Evolutionary conservation across 2,888 invertebrate genomes (phyloP).

Genomic region (Yponomeuta sedellus): DNA sequence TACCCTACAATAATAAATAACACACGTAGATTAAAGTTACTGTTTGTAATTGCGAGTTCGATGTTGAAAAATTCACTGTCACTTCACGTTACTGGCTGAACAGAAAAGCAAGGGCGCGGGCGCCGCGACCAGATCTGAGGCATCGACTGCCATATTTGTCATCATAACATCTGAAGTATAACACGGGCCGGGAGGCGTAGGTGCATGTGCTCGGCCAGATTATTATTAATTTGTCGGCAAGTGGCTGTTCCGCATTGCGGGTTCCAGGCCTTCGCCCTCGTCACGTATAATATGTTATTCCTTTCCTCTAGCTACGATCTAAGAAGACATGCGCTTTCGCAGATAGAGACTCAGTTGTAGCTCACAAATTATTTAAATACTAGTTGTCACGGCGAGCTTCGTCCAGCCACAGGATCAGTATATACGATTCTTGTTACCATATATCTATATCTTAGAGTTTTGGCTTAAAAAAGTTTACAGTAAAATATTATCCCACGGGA

Average conservation of each 20-base stretch:
- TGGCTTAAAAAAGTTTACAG: no score
- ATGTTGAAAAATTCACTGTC: background rate
- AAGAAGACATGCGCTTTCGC: no score
- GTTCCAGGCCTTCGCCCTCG: conserved; percentile 7
- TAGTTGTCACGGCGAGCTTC: no score
- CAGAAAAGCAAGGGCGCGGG: background rate
- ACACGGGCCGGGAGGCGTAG: background rate
- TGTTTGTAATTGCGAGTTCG: background rate
- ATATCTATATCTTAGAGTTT: no score
- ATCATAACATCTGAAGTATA: conserved; percentile 1
- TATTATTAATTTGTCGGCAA: conserved; percentile 21
- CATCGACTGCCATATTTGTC: conserved; percentile 3
- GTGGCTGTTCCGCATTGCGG: conserved; percentile 21
- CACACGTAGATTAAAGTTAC: background rate
- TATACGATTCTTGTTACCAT: no score
- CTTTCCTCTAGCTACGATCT: no score
- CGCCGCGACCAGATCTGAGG: background rate
- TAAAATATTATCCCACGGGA: no score
- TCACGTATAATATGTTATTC: conserved; percentile 28
- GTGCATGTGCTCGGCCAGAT: conserved; percentile 15
- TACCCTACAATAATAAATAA: no score
- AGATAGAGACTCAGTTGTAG: no score
- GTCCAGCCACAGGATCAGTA: no score
- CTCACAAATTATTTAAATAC: no score
- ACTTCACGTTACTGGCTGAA: background rate